Evolutionary conservation across 1,140 invertebrate species (phyloP).

Genomic region (roundworm (Caenorhabditis elegans)): WBcel235 BX284606.5:4805501-4806000

Average conservation of each 20-base stretch:
- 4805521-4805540: too few relatives aligned
- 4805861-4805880: slow-evolving; percentile 28
- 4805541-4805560: too few relatives aligned
- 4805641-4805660: too few relatives aligned
- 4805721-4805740: slow-evolving; percentile 3
- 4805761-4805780: not conserved
- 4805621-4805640: too few relatives aligned
- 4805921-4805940: slow-evolving; percentile 14
- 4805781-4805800: slow-evolving; percentile 1
- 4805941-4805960: not conserved
- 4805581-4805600: too few relatives aligned
- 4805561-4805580: too few relatives aligned
- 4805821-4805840: not conserved
- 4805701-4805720: not conserved
- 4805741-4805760: slow-evolving; percentile 5
- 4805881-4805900: slow-evolving; percentile 29
- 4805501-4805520: too few relatives aligned
- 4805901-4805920: slow-evolving; percentile 15
- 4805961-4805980: not conserved
- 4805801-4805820: not conserved
- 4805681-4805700: too few relatives aligned
- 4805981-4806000: not conserved
- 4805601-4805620: too few relatives aligned
- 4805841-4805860: not conserved
- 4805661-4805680: too few relatives aligned